Conservation (phyloP, 2,113 vertebrate genomes). For the Myodes glareolus region DNA sequence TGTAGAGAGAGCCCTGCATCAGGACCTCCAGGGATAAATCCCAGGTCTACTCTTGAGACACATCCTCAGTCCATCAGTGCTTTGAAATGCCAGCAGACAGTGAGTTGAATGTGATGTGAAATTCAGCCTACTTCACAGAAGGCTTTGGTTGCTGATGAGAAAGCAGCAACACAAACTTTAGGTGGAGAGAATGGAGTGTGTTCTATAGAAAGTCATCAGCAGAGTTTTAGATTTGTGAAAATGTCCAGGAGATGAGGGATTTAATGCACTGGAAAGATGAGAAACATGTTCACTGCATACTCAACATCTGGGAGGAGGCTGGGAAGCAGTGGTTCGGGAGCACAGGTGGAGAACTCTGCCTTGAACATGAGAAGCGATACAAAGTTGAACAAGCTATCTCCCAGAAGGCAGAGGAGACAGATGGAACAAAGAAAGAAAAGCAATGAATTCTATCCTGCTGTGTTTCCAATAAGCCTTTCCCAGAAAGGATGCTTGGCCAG, state of each 20-base stretch:
- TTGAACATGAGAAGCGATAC: neutral
- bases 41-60: neutral
- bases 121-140: neutral
- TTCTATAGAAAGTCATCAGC: neutral
- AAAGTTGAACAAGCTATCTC: conserved; percentile 57
- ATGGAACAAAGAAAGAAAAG: conserved; percentile 60
- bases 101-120: neutral
- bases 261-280: neutral
- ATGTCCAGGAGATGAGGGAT: neutral
- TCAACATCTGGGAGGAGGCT: conserved; percentile 16
- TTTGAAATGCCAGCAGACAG: neutral
- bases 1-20: neutral
- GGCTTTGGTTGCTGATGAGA: neutral
- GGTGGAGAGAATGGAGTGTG: neutral
- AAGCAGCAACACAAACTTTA: neutral
- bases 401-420: conserved; percentile 72
- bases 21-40: neutral
- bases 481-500: conserved; percentile 68
- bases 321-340: neutral
- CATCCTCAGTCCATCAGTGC: neutral
- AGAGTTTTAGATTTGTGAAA: neutral
- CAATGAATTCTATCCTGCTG: conserved; percentile 65
- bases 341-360: conserved; percentile 61
- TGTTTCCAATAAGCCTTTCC: conserved; percentile 74
- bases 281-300: neutral